Percentiles rank a stretch among this genome's conserved stretches.
Conservation (phyloP, 2,113 vertebrate species). For the Pongo abelii region DNA sequence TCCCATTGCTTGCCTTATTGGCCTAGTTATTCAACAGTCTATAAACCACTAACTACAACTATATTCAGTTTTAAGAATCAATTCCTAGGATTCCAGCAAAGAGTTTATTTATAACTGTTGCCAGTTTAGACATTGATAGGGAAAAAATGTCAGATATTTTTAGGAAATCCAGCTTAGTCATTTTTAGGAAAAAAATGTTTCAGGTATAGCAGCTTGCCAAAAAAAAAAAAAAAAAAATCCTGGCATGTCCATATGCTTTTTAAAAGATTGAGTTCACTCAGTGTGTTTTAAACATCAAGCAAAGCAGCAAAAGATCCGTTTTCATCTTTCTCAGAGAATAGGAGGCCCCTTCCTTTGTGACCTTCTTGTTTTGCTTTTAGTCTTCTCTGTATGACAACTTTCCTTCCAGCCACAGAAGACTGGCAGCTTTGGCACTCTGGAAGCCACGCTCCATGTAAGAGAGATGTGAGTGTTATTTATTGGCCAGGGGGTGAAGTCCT, state of each 20-base stretch:
- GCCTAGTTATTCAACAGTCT: not conserved
- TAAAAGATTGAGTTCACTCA: not conserved
- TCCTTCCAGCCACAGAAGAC: not conserved
- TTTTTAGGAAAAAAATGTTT: conserved; percentile 40
- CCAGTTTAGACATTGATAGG: not conserved
- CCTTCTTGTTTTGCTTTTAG: conserved; percentile 46
- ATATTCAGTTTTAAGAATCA: conserved; percentile 7
- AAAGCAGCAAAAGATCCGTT: not conserved
- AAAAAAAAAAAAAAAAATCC: not conserved
- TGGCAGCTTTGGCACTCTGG: not conserved
- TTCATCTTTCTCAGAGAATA: conserved; percentile 32
- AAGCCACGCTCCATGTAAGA: not conserved
- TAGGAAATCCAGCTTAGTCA: conserved; percentile 23
- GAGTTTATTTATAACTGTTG: not conserved
- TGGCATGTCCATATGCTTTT: not conserved
- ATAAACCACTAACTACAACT: not conserved
- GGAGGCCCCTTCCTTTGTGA: conserved; percentile 9
- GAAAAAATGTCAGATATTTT: not conserved
- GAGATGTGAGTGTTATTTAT: not conserved
- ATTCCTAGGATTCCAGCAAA: not conserved
- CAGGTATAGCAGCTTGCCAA: not conserved
- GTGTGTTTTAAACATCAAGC: conserved; percentile 47
- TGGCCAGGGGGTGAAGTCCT: not conserved
- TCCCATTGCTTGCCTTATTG: not conserved
- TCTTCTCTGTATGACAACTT: not conserved